phyloP scores from a whole-genome alignment of 2,888 invertebrate genomes.

The Amiota minor region DNA sequence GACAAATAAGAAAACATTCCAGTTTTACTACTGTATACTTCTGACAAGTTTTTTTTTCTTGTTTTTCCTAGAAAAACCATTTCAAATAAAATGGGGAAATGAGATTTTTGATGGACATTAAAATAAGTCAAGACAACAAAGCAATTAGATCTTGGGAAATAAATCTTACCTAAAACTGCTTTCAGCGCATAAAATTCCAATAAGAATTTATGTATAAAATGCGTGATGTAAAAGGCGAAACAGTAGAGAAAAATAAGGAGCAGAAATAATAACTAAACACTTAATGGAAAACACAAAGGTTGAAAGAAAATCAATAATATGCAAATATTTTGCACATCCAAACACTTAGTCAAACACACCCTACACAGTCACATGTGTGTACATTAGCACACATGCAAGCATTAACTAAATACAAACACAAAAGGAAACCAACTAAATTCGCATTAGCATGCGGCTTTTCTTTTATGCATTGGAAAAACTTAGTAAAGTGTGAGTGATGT shows the following conservation, averaged over 20 bases:
- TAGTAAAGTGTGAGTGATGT: neutral
- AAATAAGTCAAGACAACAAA: neutral
- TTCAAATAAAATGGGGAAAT: no score
- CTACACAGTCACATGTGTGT: constrained; percentile 25
- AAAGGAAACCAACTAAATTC: constrained; percentile 61
- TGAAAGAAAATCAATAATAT: constrained; percentile 59
- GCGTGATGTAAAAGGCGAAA: neutral
- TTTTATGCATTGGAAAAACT: constrained; percentile 56
- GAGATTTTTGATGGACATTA: neutral
- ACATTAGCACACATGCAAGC: constrained; percentile 26
- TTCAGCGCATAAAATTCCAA: constrained; percentile 10
- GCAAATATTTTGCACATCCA: constrained; percentile 50
- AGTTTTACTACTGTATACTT: no score
- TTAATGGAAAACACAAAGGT: constrained; percentile 6
- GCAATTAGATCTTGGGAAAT: constrained; percentile 13
- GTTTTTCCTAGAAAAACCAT: no score
- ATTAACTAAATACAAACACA: constrained; percentile 40
- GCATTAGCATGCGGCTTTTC: constrained; percentile 66
- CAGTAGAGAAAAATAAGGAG: neutral
- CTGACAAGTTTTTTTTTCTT: no score
- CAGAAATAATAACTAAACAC: neutral
- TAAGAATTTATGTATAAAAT: constrained; percentile 21
- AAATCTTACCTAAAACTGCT: constrained; percentile 17
- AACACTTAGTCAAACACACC: constrained; percentile 27
- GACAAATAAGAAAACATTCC: constrained; percentile 7